These are phyloP conservation scores for Heterodera carotae DNA, from an alignment of 1,140 invertebrate genomes.

Conservation along the genomic window DNA sequence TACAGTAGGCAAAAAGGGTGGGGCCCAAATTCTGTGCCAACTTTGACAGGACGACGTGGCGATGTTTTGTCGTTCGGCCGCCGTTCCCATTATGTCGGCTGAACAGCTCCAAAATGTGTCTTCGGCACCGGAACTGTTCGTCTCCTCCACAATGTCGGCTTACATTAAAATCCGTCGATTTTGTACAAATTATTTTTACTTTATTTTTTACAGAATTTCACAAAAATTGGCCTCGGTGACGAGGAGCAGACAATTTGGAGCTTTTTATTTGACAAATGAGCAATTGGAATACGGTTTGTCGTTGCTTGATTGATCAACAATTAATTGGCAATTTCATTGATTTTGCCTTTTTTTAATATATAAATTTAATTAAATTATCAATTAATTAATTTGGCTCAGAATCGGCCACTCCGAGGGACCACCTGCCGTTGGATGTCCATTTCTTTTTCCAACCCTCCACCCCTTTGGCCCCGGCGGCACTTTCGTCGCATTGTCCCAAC, in stretches of 20 bases:
- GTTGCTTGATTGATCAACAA: background rate
- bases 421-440: constrained; percentile 51
- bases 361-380: background rate
- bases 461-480: background rate
- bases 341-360: background rate
- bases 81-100: constrained; percentile 33
- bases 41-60: constrained; percentile 20
- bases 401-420: constrained; percentile 6
- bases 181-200: background rate
- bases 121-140: constrained; percentile 10
- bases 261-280: constrained; percentile 46
- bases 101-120: background rate
- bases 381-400: background rate
- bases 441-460: constrained; percentile 47
- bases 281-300: constrained; percentile 51
- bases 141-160: constrained; percentile 38
- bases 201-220: constrained; percentile 45
- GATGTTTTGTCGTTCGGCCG: constrained; percentile 50
- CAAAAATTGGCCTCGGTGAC: constrained; percentile 45
- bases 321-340: background rate
- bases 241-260: constrained; percentile 38
- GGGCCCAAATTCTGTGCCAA: background rate
- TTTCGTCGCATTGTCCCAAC: constrained; percentile 67
- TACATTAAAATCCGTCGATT: background rate
- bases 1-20: background rate